Base-by-base conservation (phyloP, 2,113 vertebrate species). In the Pluvianellus socialis region DNA sequence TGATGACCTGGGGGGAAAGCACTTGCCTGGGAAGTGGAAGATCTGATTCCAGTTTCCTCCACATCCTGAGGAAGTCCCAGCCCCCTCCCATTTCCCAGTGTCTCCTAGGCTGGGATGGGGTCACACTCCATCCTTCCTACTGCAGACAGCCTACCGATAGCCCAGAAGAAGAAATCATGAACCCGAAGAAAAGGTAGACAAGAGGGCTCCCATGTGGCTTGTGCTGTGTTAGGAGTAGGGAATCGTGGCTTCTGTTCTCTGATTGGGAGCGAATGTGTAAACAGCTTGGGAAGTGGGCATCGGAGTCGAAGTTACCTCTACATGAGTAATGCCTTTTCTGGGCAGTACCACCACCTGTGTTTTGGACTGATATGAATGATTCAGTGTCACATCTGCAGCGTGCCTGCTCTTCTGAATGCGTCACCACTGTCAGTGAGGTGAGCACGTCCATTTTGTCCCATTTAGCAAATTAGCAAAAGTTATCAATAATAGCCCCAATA, bases 41-140 rank as follows among this genome's bases (percentile, higher is more conserved):
- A 93, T 92, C 30, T 97, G 95, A 97, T 88, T 96, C 91, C 89
- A 96, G 58, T 90, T 97, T 97, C 95, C 95, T 89, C 33, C 24
- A 82, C 27, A 96, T 97, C 96, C 96, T 97, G 95, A 97, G 95
- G 96, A 97, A 96, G 83, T 84, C 40, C 70, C 90, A 92, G 53
- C 71, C 90, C 85, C 66, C 74, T 97, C 84, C 81, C 87, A 73
- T 88, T 90, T 96, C 90, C 90, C 90, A 96, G 45, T 47, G 52
- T 88, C 77, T 92, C 44, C 67, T 88, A 45, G 79, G 14, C 85
- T 93, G 79, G 70, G 56, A 76, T 95, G 66, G 94, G 86, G 93
- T 95, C 93, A 96, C 63, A 62, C 28, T 96, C 71, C 92, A 90
- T 96, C 88, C 94, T 97, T 96, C 93, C 96, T 79, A 92, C 76